Evolutionary conservation across 2,888 invertebrate species (phyloP), one percentile per base, ranked within the genome.

Genomic region (Acleris holmiana): DNA sequence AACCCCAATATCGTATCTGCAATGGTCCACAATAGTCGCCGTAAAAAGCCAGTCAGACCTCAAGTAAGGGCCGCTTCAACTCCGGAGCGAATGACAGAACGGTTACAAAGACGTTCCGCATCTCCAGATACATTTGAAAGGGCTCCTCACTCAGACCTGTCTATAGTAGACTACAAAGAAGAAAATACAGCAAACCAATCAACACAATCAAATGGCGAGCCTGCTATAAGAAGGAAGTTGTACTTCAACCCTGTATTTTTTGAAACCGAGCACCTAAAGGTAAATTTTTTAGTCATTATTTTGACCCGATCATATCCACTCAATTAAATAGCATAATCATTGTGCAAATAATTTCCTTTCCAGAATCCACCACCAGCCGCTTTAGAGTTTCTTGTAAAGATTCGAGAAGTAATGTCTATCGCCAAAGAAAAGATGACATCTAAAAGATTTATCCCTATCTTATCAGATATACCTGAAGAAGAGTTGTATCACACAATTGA

Each of bases 201-300:
- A 88, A 69, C 84, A 90, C 66, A 88, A 79, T 79, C 85, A 25
- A 82, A 84, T 68, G 87, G 86, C 19, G 89, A 89, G 66, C 81
- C 83, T 51, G 79, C 79, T 0, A 94, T 95, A 7, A 93, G 97
- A 66, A 94, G 95, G 74, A 97, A 97, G 78, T 89, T 98, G 4
- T 97, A 97, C 80, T 98, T 98, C 77, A 98, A 97, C 86, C 97
- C 97, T 0, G 97, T 97, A 0, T 98, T 97, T 83, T 97, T 98
- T 77, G 98, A 98, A 83, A 95, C 96, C 1, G 97, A 97, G 79
- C 89, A 97, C 68, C 88, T 98, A 58, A 93, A 96, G 94, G 97
- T 97, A 93, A 92, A 88, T 83, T 21, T 21, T 50, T 18, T 46
- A 0, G 53, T 10, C 0, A 13, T 13, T 35, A 13, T 29, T 29